Conservation (phyloP, 2,113 vertebrate genomes). For the Pan troglodytes region NHGRI_mPanTro3-v2.1_pri NC_072421.2:39306001-39306500, state of each 20-base stretch:
- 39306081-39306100: conserved; percentile 42
- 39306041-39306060: conserved; percentile 55
- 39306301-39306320: neutral
- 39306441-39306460: neutral
- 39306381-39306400: neutral
- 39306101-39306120: conserved; percentile 55
- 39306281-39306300: neutral
- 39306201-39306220: neutral
- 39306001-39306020: conserved; percentile 37
- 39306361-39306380: neutral
- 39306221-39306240: neutral
- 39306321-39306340: conserved; percentile 32
- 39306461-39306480: neutral
- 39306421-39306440: neutral
- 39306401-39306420: neutral
- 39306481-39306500: neutral
- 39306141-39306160: neutral
- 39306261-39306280: neutral
- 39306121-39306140: conserved; percentile 28
- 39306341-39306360: neutral
- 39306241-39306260: neutral
- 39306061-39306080: conserved; percentile 29
- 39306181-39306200: neutral
- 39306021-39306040: conserved; percentile 55
- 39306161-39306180: neutral